A percentile compares a stretch with the other conserved stretches of the same genome.
These are phyloP conservation scores for Siniperca obscura DNA, from an alignment of 2,797 vertebrate genomes.

Conservation along the genomic window DNA sequence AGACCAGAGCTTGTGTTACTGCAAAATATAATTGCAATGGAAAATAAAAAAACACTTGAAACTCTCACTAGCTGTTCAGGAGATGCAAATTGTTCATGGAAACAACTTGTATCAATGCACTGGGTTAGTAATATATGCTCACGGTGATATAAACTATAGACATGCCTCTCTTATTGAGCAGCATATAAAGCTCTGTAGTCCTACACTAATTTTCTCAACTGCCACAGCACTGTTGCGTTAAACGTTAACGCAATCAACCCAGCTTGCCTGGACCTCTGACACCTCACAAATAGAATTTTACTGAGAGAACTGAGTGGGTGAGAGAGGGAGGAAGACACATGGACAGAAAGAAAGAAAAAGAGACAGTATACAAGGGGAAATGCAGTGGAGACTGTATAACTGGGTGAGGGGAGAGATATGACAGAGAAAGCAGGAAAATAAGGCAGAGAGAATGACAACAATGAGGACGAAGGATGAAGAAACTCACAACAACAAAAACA, in stretches of 20 bases:
- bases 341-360: constrained; percentile 24
- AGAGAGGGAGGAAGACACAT: constrained; percentile 19
- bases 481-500: constrained; percentile 63
- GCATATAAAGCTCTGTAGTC: constrained; percentile 30
- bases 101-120: constrained; percentile 23
- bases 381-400: constrained; percentile 31
- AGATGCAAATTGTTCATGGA: constrained; percentile 44
- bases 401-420: constrained; percentile 32
- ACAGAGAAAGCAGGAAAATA: constrained; percentile 27
- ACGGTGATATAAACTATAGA: constrained; percentile 32
- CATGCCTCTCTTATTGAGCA: constrained; percentile 34
- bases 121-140: constrained; percentile 15
- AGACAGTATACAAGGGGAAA: constrained; percentile 20
- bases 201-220: constrained; percentile 52
- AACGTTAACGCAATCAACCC: constrained; percentile 65
- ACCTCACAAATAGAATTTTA: constrained; percentile 71
- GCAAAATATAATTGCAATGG: constrained; percentile 8
- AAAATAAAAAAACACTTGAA: constrained; percentile 31
- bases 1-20: not conserved
- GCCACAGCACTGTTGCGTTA: constrained; percentile 56
- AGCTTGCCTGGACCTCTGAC: constrained; percentile 67
- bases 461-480: constrained; percentile 28
- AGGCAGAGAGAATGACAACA: constrained; percentile 27
- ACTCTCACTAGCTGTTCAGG: not conserved
- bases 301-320: constrained; percentile 30